Evolutionary conservation across 2,888 invertebrate species (phyloP).

Genomic region (Zaprionus bogoriensis): DNA sequence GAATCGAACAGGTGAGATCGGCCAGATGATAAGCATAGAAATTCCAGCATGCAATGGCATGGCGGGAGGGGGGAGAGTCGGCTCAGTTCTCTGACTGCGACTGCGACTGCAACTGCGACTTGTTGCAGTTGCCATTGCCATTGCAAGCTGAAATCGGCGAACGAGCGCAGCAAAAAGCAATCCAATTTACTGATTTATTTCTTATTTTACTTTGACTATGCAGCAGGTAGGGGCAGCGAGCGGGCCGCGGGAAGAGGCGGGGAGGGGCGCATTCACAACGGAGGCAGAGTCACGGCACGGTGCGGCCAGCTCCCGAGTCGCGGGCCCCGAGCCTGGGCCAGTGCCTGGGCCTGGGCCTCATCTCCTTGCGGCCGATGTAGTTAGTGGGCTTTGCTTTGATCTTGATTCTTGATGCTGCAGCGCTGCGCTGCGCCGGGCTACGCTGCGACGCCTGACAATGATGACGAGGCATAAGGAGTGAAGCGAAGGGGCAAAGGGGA

Average conservation of each 20-base stretch:
- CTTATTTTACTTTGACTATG: slow-evolving; percentile 78
- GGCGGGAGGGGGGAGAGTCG: not conserved
- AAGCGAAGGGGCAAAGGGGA: slow-evolving; percentile 9
- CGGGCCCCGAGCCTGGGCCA: slow-evolving; percentile 16
- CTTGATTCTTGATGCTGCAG: slow-evolving; percentile 74
- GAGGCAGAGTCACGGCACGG: slow-evolving; percentile 50
- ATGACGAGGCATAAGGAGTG: slow-evolving; percentile 65
- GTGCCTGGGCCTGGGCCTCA: slow-evolving; percentile 20
- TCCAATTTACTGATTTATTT: slow-evolving; percentile 80
- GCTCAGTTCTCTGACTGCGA: too few species aligned
- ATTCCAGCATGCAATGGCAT: slow-evolving; percentile 75
- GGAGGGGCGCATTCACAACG: too few species aligned
- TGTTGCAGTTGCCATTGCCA: slow-evolving; percentile 54
- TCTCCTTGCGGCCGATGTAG: slow-evolving; percentile 54
- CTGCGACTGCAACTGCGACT: slow-evolving; percentile 17
- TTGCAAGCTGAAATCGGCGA: slow-evolving; percentile 62
- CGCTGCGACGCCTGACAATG: slow-evolving; percentile 75
- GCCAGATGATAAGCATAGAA: slow-evolving; percentile 77
- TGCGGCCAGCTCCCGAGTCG: slow-evolving; percentile 5
- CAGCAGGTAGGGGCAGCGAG: slow-evolving; percentile 38
- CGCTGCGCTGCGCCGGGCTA: not conserved
- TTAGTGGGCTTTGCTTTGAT: slow-evolving; percentile 76
- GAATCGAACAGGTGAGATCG: slow-evolving; percentile 79
- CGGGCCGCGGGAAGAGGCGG: slow-evolving; percentile 46
- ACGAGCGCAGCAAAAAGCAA: slow-evolving; percentile 66